Conservation (phyloP, 2,113 vertebrate genomes). For the Malurus alboscapulatus region DNA sequence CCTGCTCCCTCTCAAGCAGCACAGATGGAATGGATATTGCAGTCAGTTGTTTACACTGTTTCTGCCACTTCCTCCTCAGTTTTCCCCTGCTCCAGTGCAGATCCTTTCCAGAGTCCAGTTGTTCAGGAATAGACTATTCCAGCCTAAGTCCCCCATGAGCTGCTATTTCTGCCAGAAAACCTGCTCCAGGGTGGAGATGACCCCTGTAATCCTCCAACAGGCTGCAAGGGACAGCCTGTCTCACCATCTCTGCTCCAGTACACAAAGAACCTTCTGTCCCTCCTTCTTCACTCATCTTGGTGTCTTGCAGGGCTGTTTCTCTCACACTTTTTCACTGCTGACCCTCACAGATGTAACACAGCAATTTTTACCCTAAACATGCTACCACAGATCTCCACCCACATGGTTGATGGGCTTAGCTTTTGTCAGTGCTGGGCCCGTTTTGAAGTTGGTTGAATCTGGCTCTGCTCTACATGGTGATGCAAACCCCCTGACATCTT, state of each 20-base stretch:
- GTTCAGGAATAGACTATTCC: background rate
- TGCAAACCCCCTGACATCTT: background rate
- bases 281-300: background rate
- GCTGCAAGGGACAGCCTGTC: background rate
- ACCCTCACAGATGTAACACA: background rate
- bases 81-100: background rate
- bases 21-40: background rate
- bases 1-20: background rate
- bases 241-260: background rate
- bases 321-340: background rate
- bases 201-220: background rate
- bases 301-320: background rate
- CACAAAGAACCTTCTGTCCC: background rate
- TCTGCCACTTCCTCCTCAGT: background rate
- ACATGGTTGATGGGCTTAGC: rapidly evolving
- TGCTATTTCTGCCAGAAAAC: background rate
- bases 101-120: background rate
- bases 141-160: rapidly evolving
- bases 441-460: background rate
- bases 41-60: background rate
- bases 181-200: background rate
- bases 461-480: background rate
- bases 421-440: background rate
- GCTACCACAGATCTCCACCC: background rate
- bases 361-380: background rate